A percentile compares a stretch with the other conserved stretches of the same genome.
Evolutionary conservation across 2,888 invertebrate species (phyloP).

Genomic region (Linnaemya tessellans): DNA sequence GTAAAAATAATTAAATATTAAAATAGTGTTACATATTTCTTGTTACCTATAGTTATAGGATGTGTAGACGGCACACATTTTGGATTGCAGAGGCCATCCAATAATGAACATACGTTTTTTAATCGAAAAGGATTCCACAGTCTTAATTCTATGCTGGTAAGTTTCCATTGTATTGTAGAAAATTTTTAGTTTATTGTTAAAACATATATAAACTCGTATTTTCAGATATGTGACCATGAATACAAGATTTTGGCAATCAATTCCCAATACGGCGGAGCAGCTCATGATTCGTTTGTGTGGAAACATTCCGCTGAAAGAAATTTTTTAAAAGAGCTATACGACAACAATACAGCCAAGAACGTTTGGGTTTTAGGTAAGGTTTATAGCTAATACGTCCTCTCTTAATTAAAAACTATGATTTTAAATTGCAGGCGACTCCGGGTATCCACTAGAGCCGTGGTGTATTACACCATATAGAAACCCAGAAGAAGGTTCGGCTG

Average conservation of each 20-base stretch:
- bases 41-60: no score
- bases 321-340: slow-evolving; percentile 11
- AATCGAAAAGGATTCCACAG: slow-evolving; percentile 30
- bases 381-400: not conserved
- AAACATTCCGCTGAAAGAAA: slow-evolving; percentile 39
- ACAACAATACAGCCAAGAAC: no score
- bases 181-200: no score
- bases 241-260: slow-evolving; percentile 25
- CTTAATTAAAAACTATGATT: not conserved
- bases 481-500: slow-evolving; percentile 26
- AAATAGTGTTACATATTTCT: no score
- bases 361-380: no score
- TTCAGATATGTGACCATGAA: slow-evolving; percentile 5
- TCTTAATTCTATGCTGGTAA: slow-evolving; percentile 28
- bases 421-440: slow-evolving; percentile 15
- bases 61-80: no score
- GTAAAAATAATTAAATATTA: no score
- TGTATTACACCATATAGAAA: slow-evolving; percentile 58
- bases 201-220: slow-evolving; percentile 2
- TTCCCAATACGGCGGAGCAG: slow-evolving; percentile 37
- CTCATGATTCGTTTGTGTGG: slow-evolving; percentile 38
- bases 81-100: slow-evolving; percentile 9
- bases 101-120: not conserved
- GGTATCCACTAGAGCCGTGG: slow-evolving; percentile 40
- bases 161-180: no score